These are phyloP conservation scores for Berghia stephanieae DNA, from an alignment of 1,140 invertebrate genomes.

Conservation along the genomic window DNA sequence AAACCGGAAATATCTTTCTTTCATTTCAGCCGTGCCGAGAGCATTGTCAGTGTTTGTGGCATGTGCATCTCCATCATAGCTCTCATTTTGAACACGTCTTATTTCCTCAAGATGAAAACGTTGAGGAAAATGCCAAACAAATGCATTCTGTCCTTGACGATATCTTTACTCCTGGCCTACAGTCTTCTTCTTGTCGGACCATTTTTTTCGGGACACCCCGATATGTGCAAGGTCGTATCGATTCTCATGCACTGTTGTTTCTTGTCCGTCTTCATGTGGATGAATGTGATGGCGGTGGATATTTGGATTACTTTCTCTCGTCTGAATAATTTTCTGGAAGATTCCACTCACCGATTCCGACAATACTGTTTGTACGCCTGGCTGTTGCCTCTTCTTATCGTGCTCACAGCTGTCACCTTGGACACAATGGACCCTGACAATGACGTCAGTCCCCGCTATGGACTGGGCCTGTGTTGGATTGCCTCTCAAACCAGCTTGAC, in stretches of 20 bases:
- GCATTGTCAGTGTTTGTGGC: slow-evolving; percentile 43
- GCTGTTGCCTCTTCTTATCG: slow-evolving; percentile 67
- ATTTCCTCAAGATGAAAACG: slow-evolving; percentile 64
- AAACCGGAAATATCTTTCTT: too few relatives aligned
- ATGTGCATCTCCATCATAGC: slow-evolving; percentile 43
- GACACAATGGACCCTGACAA: slow-evolving; percentile 1
- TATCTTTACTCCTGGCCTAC: slow-evolving; percentile 67
- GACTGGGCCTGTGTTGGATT: slow-evolving; percentile 66
- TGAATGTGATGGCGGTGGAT: slow-evolving; percentile 71
- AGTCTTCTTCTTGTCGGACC: slow-evolving; percentile 65
- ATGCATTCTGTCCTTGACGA: slow-evolving; percentile 67
- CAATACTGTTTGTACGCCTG: slow-evolving; percentile 65
- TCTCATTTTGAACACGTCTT: slow-evolving; percentile 49
- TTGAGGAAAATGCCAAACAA: slow-evolving; percentile 69
- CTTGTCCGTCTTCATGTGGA: slow-evolving; percentile 72
- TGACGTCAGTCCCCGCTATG: slow-evolving; percentile 42
- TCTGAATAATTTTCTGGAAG: too few relatives aligned
- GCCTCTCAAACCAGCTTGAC: slow-evolving; percentile 44
- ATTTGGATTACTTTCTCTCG: slow-evolving; percentile 73
- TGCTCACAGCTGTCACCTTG: slow-evolving; percentile 64
- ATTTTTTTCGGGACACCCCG: not conserved
- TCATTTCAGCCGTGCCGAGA: too few relatives aligned
- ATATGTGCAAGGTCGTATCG: slow-evolving; percentile 56
- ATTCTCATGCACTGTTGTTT: slow-evolving; percentile 69
- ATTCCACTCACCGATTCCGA: slow-evolving; percentile 62